Evolutionary conservation across 2,113 vertebrate genomes (phyloP), one percentile per base, ranked within the genome.

Genomic region (Notarius quadriscutis): DNA sequence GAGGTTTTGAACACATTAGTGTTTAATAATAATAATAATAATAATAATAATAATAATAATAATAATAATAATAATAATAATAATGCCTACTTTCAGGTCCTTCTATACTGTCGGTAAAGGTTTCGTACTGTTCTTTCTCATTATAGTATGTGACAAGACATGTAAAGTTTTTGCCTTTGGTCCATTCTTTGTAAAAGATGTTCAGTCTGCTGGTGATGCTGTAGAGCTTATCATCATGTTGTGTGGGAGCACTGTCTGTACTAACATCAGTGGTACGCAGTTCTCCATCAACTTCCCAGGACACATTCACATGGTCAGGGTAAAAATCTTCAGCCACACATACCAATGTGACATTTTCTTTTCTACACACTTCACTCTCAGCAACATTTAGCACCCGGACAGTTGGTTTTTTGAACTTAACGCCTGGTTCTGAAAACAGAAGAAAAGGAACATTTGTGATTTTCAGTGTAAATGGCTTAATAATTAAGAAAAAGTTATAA

Each of bases 171-270:
- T 62, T 55, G 2, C 92, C 83, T 18, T 94, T 93, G 81, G 84
- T 90, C 95, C 95, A 97, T 22, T 93, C 91, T 25, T 63, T 0
- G 1, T 78, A 77, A 0, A 89, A 34, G 83, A 97, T 88, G 87
- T 95, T 94, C 85, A 97, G 91, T 72, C 95, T 93, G 87, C 96
- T 97, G 92, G 93, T 95, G 91, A 96, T 88, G 3, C 90, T 91
- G 87, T 92, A 97, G 1, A 4, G 88, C 0, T 2, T 1, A 0
- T 22, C 17, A 0, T 0, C 2, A 18, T 3, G 2, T 67, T 18
- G 10, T 6, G 7, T 67, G 62, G 81, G 62, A 53, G 48, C 25
- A 20, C 11, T 34, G 27, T 83, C 58, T 53, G 48, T 85, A 67
- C 81, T 77, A 62, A 55, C 41, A 41, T 84, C 62, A 67, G 7